A percentile compares a stretch with the other conserved stretches of the same genome.
Conservation (phyloP, 2,888 invertebrate species). For the Acheta domesticus region DNA sequence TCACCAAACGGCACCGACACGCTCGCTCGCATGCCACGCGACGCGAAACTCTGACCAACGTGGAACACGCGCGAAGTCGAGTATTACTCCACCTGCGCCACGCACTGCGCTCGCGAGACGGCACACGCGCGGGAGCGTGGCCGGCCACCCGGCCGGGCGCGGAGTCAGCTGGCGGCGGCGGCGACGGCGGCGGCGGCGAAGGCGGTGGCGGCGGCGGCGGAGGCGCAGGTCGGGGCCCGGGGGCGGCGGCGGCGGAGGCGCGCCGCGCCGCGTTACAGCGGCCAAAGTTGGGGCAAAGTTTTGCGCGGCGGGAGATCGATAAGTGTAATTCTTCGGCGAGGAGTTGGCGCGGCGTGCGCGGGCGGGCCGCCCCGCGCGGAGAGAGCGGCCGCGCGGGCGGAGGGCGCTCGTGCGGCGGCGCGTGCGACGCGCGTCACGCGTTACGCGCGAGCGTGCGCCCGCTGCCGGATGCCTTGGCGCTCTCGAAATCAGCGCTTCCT, state of each 20-base stretch:
- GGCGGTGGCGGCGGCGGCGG: background rate
- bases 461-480: background rate
- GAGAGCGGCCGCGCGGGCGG: background rate
- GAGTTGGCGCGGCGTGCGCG: background rate
- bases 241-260: background rate
- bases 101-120: too few species aligned
- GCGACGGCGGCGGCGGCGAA: background rate
- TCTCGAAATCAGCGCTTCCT: too few species aligned
- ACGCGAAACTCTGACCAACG: too few species aligned
- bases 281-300: conserved; percentile 18
- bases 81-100: too few species aligned
- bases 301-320: background rate
- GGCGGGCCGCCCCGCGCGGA: too few species aligned
- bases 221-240: background rate
- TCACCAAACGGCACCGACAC: too few species aligned
- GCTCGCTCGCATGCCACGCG: too few species aligned
- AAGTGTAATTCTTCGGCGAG: conserved; percentile 7
- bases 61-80: too few species aligned
- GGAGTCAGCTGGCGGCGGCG: conserved; percentile 4
- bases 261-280: background rate
- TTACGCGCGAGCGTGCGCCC: background rate
- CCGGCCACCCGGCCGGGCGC: conserved; percentile 1
- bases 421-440: background rate
- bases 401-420: background rate
- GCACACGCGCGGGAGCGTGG: background rate